These are phyloP conservation scores for Parasteatoda lunata DNA, from an alignment of 2,888 invertebrate genomes.

Conservation along the genomic window DNA sequence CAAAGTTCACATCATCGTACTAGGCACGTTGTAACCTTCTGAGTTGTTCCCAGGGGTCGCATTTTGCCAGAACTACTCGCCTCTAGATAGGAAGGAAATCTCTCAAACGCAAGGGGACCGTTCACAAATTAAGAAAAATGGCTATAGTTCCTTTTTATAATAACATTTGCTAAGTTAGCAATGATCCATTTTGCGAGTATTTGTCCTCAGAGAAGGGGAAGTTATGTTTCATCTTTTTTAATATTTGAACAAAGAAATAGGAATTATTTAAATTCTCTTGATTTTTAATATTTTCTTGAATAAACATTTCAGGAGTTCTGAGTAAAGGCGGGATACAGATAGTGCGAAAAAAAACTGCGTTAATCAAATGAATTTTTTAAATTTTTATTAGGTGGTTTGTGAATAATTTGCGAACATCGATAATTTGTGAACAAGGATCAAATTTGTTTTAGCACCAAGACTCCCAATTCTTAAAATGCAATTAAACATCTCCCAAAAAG, in stretches of 20 bases:
- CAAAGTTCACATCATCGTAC: background rate
- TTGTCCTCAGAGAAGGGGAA: background rate
- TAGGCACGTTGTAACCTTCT: background rate
- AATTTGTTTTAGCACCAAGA: too few species aligned
- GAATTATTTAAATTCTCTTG: background rate
- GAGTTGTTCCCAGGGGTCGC: constrained; percentile 33
- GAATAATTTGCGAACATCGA: too few species aligned
- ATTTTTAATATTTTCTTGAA: too few species aligned
- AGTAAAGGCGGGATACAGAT: too few species aligned
- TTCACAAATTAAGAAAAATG: background rate
- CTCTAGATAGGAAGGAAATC: background rate
- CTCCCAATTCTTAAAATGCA: too few species aligned
- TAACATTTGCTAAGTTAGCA: background rate
- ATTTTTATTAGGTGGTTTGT: too few species aligned
- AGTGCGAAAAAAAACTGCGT: too few species aligned
- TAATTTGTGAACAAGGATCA: too few species aligned
- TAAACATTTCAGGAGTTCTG: too few species aligned
- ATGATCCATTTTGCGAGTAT: background rate
- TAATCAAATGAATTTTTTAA: too few species aligned
- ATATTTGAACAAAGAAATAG: background rate
- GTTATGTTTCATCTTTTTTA: background rate
- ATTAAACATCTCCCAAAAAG: too few species aligned
- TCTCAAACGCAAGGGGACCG: background rate
- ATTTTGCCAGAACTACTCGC: background rate
- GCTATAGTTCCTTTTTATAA: background rate